Evolutionary conservation across 2,113 vertebrate genomes (phyloP).

Genomic region (Entomyzon cyanotis): DNA sequence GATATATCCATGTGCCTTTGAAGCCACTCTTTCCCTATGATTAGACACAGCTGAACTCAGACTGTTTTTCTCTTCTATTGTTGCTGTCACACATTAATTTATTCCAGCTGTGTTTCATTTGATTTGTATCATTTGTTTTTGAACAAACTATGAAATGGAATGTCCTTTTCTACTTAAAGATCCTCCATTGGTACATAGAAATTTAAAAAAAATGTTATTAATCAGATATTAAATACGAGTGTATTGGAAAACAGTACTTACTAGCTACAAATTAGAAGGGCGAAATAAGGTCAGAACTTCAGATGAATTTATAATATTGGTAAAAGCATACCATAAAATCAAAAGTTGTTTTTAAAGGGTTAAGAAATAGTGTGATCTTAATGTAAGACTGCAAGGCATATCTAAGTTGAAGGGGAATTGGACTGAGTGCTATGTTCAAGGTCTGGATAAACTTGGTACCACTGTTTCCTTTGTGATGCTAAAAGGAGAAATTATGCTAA

Average conservation of each 20-base stretch:
- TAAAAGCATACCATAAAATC: not conserved
- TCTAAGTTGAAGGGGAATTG: not conserved
- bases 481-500: not conserved
- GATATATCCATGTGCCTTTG: not conserved
- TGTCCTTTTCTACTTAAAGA: not conserved
- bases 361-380: not conserved
- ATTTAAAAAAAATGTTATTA: not conserved
- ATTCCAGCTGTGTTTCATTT: slow-evolving; percentile 18
- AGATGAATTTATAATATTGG: not conserved
- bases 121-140: not conserved
- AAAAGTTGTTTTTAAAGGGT: not conserved
- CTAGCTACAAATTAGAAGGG: not conserved
- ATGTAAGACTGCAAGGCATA: not conserved
- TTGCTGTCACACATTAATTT: not conserved
- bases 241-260: not conserved
- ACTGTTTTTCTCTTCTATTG: not conserved
- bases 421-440: not conserved
- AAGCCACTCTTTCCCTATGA: not conserved
- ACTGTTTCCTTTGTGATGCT: not conserved
- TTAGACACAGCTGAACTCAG: not conserved
- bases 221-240: not conserved
- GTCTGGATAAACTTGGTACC: not conserved
- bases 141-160: not conserved
- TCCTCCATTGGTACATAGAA: not conserved
- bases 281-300: not conserved